Evolutionary conservation across 2,797 vertebrate species (phyloP).

Genomic region (Hippocampus kuda): DNA sequence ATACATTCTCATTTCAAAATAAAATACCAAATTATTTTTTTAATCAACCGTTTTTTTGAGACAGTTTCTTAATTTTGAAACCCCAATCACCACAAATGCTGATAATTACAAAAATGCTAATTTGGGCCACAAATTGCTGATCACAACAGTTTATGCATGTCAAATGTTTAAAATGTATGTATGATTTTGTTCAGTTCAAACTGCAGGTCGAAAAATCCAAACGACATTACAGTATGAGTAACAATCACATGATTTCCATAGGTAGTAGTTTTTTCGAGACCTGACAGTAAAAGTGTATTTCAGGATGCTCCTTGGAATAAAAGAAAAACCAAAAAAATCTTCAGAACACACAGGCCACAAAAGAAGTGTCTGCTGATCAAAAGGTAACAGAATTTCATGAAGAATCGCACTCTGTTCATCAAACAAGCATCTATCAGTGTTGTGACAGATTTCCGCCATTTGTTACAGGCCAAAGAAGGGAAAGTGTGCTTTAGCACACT

Average conservation of each 20-base stretch:
- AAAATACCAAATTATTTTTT: not conserved
- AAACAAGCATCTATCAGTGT: too few species aligned
- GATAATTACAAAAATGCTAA: not conserved
- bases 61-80: not conserved
- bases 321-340: not conserved
- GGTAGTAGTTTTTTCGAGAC: not conserved
- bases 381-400: not conserved
- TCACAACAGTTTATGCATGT: not conserved
- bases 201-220: not conserved
- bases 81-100: not conserved
- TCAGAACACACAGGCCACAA: too few species aligned
- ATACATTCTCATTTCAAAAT: not conserved
- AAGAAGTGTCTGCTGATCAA: not conserved
- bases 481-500: conserved; percentile 42
- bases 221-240: not conserved
- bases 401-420: not conserved
- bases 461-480: not conserved
- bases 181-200: not conserved
- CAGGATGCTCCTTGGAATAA: not conserved
- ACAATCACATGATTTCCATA: not conserved
- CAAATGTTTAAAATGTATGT: not conserved
- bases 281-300: not conserved
- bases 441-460: not conserved
- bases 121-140: not conserved
- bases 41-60: not conserved